phyloP scores from a whole-genome alignment of 2,888 invertebrate genomes.

The Hetaerina titia region DNA sequence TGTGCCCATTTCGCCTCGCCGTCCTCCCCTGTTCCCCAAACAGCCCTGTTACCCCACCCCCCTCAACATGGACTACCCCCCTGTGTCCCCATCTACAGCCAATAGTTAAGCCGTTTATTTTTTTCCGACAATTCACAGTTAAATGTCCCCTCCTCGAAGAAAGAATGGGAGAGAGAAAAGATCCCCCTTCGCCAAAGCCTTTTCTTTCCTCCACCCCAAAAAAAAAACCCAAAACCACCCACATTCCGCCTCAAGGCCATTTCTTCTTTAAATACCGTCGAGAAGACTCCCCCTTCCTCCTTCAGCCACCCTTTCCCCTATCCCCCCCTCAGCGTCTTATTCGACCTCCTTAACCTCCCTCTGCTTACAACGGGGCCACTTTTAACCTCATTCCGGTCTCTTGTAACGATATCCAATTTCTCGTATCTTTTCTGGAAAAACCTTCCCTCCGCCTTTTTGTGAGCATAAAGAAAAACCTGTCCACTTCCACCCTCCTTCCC shows the following conservation, averaged over 20 bases:
- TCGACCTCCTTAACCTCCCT: background rate
- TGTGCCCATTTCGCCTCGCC: background rate
- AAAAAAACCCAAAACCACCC: background rate
- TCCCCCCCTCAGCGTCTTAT: background rate
- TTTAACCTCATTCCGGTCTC: slow-evolving; percentile 61
- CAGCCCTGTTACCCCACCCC: background rate
- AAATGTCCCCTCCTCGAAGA: background rate
- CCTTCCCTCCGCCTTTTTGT: background rate
- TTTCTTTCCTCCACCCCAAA: background rate
- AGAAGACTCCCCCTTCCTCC: background rate
- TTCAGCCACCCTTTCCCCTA: background rate
- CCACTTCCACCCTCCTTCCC: background rate
- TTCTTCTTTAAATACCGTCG: slow-evolving; percentile 4
- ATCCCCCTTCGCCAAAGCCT: background rate
- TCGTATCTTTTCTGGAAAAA: slow-evolving; percentile 5
- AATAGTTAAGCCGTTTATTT: background rate
- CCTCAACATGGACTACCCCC: background rate
- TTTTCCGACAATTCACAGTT: background rate
- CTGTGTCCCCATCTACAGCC: background rate
- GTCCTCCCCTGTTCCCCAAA: background rate
- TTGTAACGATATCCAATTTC: slow-evolving; percentile 62
- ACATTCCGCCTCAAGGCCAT: background rate
- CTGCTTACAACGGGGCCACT: slow-evolving; percentile 38
- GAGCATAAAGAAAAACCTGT: background rate
- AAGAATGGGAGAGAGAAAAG: background rate